A percentile compares a stretch with the other conserved stretches of the same genome.
These are phyloP conservation scores for Cyclophora punctaria DNA, from an alignment of 2,888 invertebrate genomes.

Conservation along the genomic window DNA sequence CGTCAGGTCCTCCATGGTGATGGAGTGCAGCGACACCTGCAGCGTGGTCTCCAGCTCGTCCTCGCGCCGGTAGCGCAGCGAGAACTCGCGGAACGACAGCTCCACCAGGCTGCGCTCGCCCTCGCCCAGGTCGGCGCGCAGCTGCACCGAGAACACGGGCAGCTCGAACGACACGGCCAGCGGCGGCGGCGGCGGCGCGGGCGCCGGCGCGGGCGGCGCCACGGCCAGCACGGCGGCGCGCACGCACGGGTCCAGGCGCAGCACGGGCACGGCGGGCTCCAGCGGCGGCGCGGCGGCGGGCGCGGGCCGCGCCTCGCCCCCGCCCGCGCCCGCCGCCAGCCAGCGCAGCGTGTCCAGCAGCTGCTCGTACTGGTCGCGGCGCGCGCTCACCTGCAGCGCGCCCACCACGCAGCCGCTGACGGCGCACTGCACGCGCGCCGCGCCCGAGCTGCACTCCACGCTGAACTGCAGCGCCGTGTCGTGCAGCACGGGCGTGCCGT, in stretches of 20 bases:
- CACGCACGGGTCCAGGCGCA: constrained; percentile 78
- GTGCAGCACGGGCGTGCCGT: constrained; percentile 91
- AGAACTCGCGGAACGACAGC: constrained; percentile 88
- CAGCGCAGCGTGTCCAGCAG: constrained; percentile 80
- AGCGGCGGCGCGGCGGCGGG: constrained; percentile 12
- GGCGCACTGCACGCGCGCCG: constrained; percentile 49
- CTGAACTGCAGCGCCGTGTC: constrained; percentile 88
- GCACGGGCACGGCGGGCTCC: constrained; percentile 56
- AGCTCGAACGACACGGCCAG: constrained; percentile 79
- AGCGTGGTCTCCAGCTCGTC: constrained; percentile 82
- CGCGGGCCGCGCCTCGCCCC: constrained; percentile 16
- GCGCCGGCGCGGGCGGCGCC: constrained; percentile 34
- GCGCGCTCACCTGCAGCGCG: constrained; percentile 88
- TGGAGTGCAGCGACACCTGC: constrained; percentile 87
- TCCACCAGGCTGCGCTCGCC: constrained; percentile 88
- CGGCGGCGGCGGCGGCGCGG: constrained; percentile 18
- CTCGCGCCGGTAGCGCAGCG: constrained; percentile 81
- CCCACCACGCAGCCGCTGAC: constrained; percentile 87
- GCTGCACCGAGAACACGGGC: constrained; percentile 82
- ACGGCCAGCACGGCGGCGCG: constrained; percentile 71
- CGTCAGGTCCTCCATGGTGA: constrained; percentile 93
- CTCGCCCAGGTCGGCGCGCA: constrained; percentile 80
- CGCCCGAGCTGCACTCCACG: constrained; percentile 43
- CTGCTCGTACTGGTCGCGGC: constrained; percentile 92
- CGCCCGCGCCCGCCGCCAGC: constrained; percentile 23